Evolutionary conservation across 2,797 vertebrate species (phyloP).

Genomic region (Neomorphus geoffroyi): DNA sequence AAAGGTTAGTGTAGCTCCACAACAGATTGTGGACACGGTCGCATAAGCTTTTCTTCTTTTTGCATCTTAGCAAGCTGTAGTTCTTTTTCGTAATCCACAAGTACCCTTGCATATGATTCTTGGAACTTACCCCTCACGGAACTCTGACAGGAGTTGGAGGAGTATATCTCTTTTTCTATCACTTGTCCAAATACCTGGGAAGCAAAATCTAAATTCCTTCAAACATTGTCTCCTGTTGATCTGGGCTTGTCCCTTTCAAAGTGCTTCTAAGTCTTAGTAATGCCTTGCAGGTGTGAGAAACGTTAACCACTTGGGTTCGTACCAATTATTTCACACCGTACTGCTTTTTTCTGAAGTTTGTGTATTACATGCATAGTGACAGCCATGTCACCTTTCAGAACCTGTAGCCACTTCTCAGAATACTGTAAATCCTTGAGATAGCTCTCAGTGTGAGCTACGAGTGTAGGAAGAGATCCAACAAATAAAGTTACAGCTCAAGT

Average conservation of each 20-base stretch:
- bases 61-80: background rate
- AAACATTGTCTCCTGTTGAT: background rate
- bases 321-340: slow-evolving; percentile 5
- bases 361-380: background rate
- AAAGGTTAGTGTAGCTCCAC: background rate
- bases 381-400: background rate
- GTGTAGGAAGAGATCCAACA: background rate
- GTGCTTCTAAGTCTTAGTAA: background rate
- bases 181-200: background rate
- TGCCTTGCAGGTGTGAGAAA: background rate
- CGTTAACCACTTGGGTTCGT: background rate
- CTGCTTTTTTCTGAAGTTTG: background rate
- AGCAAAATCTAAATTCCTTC: background rate
- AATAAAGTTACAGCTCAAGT: background rate
- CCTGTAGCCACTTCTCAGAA: background rate
- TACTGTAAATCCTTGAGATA: background rate
- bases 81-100: background rate
- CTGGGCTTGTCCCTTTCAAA: background rate
- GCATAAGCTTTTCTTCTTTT: background rate
- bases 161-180: background rate
- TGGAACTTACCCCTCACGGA: background rate
- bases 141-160: background rate
- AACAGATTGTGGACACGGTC: too few relatives aligned
- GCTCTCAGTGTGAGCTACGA: background rate
- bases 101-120: background rate